These are phyloP conservation scores for Congeria kusceri DNA, from an alignment of 2,888 invertebrate genomes.

Conservation along the genomic window DNA sequence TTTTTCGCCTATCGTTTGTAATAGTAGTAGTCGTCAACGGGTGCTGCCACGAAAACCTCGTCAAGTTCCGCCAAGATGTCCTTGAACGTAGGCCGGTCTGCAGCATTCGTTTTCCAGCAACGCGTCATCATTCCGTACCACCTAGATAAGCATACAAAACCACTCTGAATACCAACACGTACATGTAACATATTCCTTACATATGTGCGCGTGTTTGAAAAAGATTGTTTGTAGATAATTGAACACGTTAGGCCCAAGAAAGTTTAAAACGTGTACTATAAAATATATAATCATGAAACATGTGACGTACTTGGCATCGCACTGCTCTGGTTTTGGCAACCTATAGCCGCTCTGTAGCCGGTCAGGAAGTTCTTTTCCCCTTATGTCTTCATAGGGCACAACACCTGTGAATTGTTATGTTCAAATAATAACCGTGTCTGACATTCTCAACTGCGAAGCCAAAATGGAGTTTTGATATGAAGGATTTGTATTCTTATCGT, in stretches of 20 bases:
- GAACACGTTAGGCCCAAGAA: too few species aligned
- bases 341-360: conserved; percentile 48
- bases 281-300: background rate
- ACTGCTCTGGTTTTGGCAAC: conserved; percentile 52
- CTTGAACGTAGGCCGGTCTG: conserved; percentile 76
- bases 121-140: conserved; percentile 76
- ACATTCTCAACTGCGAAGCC: too few species aligned
- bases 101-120: conserved; percentile 83
- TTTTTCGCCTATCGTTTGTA: conserved; percentile 29
- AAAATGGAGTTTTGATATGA: too few species aligned
- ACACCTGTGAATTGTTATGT: conserved; percentile 38
- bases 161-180: too few species aligned
- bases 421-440: too few species aligned
- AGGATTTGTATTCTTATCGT: too few species aligned
- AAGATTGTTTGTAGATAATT: too few species aligned
- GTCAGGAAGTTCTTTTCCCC: conserved; percentile 31
- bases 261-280: too few species aligned
- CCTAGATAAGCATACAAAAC: conserved; percentile 9
- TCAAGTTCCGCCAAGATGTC: conserved; percentile 74
- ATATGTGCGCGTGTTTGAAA: too few species aligned
- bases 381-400: conserved; percentile 42
- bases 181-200: too few species aligned
- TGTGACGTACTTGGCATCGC: conserved; percentile 41
- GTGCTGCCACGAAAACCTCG: conserved; percentile 56
- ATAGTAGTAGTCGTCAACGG: conserved; percentile 45